A percentile compares a stretch with the other conserved stretches of the same genome.
Conservation (phyloP, 2,113 vertebrate species). For the Nothobranchius furzeri region DNA sequence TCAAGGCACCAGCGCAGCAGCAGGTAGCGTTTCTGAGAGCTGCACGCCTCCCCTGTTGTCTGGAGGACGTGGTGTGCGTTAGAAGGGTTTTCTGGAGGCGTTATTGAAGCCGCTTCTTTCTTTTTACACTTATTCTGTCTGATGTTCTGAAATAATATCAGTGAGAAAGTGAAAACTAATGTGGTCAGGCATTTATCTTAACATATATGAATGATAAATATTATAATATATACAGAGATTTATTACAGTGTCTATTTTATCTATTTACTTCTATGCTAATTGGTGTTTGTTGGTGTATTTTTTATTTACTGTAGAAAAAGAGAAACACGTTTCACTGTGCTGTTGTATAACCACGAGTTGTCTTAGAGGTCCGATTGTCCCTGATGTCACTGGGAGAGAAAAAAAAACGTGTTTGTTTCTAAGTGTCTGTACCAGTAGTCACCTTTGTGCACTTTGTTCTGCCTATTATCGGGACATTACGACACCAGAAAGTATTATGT, state of each 20-base stretch:
- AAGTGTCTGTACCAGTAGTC: conserved; percentile 69
- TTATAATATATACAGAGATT: conserved; percentile 47
- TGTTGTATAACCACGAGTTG: conserved; percentile 67
- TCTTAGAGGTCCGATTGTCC: conserved; percentile 65
- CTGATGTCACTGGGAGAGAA: conserved; percentile 42
- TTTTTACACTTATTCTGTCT: conserved; percentile 52
- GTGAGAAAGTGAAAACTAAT: conserved; percentile 49
- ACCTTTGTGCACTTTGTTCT: conserved; percentile 67
- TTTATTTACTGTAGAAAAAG: conserved; percentile 52
- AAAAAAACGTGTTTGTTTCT: conserved; percentile 51
- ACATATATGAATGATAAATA: conserved; percentile 45
- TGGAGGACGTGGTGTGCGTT: conserved; percentile 80
- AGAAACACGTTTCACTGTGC: conserved; percentile 55
- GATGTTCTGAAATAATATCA: conserved; percentile 50
- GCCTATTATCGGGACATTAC: conserved; percentile 59
- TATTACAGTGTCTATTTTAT: conserved; percentile 63
- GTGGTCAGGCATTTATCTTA: conserved; percentile 68
- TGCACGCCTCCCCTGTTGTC: conserved; percentile 78
- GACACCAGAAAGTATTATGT: conserved; percentile 76
- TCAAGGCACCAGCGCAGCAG: conserved; percentile 87
- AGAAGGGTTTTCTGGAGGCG: conserved; percentile 80
- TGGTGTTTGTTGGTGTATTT: conserved; percentile 57
- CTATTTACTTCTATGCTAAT: conserved; percentile 52
- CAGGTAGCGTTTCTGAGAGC: conserved; percentile 88
- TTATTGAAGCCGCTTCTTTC: conserved; percentile 64